Percentiles rank a stretch among this genome's conserved stretches.
phyloP scores from a whole-genome alignment of 2,113 vertebrate genomes.

The Neofelis nebulosa region DNA sequence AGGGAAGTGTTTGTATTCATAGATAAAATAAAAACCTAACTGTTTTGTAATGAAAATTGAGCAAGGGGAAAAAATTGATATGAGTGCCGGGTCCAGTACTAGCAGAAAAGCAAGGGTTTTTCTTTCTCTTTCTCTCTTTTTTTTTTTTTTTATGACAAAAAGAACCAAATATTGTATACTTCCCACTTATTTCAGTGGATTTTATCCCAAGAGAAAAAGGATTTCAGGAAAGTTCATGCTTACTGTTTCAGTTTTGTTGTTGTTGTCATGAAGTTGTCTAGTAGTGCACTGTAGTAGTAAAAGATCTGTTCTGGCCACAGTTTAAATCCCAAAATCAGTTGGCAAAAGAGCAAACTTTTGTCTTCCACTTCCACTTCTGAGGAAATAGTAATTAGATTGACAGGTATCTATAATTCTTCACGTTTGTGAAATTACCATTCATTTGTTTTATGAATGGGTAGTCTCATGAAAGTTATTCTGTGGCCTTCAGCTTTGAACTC shows the following conservation, averaged over 20 bases:
- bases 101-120: constrained; percentile 14
- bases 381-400: not conserved
- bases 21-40: constrained; percentile 12
- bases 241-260: not conserved
- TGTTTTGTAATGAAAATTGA: constrained; percentile 48
- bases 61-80: not conserved
- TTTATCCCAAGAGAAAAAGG: constrained; percentile 45
- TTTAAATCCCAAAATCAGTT: not conserved
- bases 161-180: not conserved
- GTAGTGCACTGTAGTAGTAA: not conserved
- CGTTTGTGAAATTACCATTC: constrained; percentile 25
- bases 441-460: constrained; percentile 6
- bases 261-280: not conserved
- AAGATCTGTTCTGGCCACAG: not conserved
- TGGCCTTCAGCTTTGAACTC: not conserved
- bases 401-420: not conserved
- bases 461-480: not conserved
- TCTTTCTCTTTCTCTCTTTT: not conserved
- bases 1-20: constrained; percentile 20
- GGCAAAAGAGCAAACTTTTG: not conserved
- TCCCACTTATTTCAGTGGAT: not conserved
- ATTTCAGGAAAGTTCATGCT: constrained; percentile 39
- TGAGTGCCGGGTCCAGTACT: not conserved
- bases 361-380: not conserved
- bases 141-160: not conserved